phyloP scores from a whole-genome alignment of 2,797 vertebrate genomes.

The Sebastes taczanowskii region DNA sequence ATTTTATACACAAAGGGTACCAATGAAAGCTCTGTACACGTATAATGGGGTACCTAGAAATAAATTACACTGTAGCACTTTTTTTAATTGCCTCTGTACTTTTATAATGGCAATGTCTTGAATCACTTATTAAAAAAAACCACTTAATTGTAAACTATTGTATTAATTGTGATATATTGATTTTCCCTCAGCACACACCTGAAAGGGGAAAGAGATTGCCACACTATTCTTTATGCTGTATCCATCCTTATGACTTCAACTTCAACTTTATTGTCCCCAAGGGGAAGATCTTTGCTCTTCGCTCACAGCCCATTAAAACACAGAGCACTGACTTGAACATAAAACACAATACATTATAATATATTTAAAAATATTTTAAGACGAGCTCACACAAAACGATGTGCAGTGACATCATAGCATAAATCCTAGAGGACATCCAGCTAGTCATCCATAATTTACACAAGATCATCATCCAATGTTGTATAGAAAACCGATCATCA shows the following conservation, averaged over 20 bases:
- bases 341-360: not conserved
- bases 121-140: not conserved
- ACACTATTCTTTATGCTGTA: not conserved
- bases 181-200: not conserved
- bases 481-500: not conserved
- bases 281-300: not conserved
- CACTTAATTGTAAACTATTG: not conserved
- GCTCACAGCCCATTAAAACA: not conserved
- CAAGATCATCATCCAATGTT: not conserved
- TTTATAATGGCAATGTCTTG: not conserved
- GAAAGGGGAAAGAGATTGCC: not conserved
- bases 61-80: not conserved
- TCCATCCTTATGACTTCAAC: not conserved
- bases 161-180: not conserved
- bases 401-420: not conserved
- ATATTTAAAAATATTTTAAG: not conserved
- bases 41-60: not conserved
- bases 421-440: not conserved
- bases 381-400: not conserved
- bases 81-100: not conserved
- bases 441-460: not conserved
- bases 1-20: not conserved
- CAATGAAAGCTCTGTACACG: not conserved
- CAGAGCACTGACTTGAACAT: not conserved
- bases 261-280: not conserved